Conservation (phyloP, 2,113 vertebrate species). For the Halcyon senegalensis region DNA sequence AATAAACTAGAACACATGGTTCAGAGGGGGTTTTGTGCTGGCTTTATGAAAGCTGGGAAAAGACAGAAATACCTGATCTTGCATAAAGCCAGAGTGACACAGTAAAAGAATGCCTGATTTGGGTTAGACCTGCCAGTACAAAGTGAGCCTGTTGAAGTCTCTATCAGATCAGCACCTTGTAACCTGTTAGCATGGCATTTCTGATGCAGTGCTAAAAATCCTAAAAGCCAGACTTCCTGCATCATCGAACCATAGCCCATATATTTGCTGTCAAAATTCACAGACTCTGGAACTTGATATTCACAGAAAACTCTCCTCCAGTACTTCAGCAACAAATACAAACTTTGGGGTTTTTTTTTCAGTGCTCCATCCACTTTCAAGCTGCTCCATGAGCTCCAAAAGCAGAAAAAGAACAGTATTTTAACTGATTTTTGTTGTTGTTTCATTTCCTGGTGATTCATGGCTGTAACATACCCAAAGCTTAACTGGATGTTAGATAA, state of each 20-base stretch:
- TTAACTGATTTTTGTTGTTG: neutral
- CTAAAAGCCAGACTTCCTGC: neutral
- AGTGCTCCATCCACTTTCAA: neutral
- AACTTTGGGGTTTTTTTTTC: neutral
- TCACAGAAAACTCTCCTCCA: neutral
- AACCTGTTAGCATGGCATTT: neutral
- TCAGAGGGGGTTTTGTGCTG: neutral
- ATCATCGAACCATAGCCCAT: neutral
- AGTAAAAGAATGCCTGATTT: neutral
- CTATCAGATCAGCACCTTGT: neutral
- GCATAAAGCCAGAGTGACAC: neutral
- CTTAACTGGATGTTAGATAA: neutral
- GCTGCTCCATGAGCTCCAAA: neutral
- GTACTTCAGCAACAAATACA: neutral
- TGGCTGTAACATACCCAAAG: neutral
- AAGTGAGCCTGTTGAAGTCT: neutral
- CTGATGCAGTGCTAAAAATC: neutral
- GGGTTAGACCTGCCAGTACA: neutral
- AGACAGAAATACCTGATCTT: neutral
- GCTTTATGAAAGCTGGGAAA: neutral
- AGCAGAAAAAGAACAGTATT: neutral
- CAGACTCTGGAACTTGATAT: neutral
- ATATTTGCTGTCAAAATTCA: neutral
- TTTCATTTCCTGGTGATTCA: neutral
- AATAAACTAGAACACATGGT: neutral